Evolutionary conservation across 2,888 invertebrate genomes (phyloP).

Genomic region (Caenorhabditis sp.): DNA sequence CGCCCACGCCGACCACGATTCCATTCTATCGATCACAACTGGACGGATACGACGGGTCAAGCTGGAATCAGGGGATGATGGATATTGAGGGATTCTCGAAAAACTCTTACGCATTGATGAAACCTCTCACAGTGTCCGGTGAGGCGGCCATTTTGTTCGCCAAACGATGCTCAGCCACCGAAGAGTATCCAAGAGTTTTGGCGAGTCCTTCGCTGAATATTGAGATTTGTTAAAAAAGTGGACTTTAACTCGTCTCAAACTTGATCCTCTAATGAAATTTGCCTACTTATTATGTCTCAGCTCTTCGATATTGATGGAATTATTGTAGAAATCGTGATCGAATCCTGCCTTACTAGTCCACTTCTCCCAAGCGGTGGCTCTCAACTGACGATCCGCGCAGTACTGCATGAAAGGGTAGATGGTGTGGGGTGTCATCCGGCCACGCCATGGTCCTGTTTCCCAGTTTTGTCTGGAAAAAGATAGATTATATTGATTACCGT

Average conservation of each 20-base stretch:
- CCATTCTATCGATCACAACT: slow-evolving; percentile 80
- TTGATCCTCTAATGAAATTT: neutral
- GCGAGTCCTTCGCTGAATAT: slow-evolving; percentile 82
- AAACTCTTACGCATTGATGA: slow-evolving; percentile 78
- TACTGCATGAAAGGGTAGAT: slow-evolving; percentile 80
- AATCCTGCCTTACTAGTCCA: slow-evolving; percentile 79
- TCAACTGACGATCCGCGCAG: slow-evolving; percentile 77
- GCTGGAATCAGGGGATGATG: slow-evolving; percentile 72
- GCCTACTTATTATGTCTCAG: slow-evolving; percentile 80
- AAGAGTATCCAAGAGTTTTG: slow-evolving; percentile 79
- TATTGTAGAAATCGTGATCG: slow-evolving; percentile 81
- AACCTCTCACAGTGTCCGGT: slow-evolving; percentile 81
- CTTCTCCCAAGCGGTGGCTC: slow-evolving; percentile 79
- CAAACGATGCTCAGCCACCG: slow-evolving; percentile 80
- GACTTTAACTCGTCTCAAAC: slow-evolving; percentile 46
- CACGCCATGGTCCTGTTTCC: slow-evolving; percentile 80
- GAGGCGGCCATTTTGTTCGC: slow-evolving; percentile 82
- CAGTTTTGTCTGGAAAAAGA: slow-evolving; percentile 70
- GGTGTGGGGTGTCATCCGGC: slow-evolving; percentile 77
- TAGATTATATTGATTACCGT: too few species aligned
- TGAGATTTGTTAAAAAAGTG: too few species aligned
- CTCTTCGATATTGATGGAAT: slow-evolving; percentile 82
- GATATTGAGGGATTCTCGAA: neutral
- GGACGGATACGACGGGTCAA: slow-evolving; percentile 79
- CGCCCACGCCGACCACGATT: slow-evolving; percentile 79